These are phyloP conservation scores for Onthophagus sagittarius DNA, from an alignment of 2,888 invertebrate genomes.

Conservation along the genomic window DNA sequence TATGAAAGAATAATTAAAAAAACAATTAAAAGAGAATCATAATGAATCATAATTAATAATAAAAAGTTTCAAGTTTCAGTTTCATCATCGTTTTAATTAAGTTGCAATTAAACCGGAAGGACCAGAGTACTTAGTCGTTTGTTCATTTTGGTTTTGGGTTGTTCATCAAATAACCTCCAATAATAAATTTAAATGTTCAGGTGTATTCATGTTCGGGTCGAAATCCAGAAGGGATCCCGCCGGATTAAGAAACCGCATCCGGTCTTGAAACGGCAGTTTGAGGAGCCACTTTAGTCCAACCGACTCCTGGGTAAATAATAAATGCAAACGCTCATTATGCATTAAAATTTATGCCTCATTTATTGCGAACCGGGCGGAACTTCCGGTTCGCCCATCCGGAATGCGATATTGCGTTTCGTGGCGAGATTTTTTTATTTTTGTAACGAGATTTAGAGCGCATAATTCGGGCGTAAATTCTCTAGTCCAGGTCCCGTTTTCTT, in stretches of 20 bases:
- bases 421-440: neutral
- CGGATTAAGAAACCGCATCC: constrained; percentile 12
- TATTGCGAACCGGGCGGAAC: constrained; percentile 27
- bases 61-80: too few relatives aligned
- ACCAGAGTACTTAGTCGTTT: too few relatives aligned
- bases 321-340: constrained; percentile 34
- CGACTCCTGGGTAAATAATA: constrained; percentile 30
- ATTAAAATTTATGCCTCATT: constrained; percentile 36
- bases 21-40: too few relatives aligned
- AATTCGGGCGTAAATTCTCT: neutral
- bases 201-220: neutral
- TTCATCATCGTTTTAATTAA: too few relatives aligned
- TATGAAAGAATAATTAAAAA: too few relatives aligned
- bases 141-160: neutral
- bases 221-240: neutral
- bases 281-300: constrained; percentile 21
- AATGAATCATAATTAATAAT: too few relatives aligned
- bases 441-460: neutral
- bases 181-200: neutral
- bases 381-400: constrained; percentile 19
- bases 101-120: too few relatives aligned
- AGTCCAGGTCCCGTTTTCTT: neutral
- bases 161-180: neutral
- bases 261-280: constrained; percentile 5
- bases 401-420: neutral